Evolutionary conservation across 1,140 invertebrate genomes (phyloP).

Genomic region (Adelges cooleyi): DNA sequence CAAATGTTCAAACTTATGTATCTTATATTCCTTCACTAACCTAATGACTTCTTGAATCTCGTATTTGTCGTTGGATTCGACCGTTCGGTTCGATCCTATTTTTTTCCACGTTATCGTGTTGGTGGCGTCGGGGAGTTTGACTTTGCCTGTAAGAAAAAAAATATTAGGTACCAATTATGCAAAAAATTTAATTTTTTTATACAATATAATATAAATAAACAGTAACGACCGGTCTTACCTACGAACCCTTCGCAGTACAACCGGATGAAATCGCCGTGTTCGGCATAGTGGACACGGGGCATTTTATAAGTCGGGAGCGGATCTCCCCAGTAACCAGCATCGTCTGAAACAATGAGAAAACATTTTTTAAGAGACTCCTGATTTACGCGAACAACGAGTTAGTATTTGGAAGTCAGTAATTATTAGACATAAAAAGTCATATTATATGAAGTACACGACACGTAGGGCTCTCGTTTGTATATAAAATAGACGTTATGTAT

Average conservation of each 20-base stretch:
- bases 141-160: slow-evolving; percentile 39
- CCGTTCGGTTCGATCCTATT: slow-evolving; percentile 42
- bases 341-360: slow-evolving; percentile 31
- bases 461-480: no score
- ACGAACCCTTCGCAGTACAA: slow-evolving; percentile 65
- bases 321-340: slow-evolving; percentile 39
- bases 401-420: no score
- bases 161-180: not conserved
- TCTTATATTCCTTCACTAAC: not conserved
- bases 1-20: no score
- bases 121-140: slow-evolving; percentile 56
- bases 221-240: slow-evolving; percentile 40
- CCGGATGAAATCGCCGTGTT: slow-evolving; percentile 46
- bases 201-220: not conserved
- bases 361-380: no score
- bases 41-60: not conserved
- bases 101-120: slow-evolving; percentile 54
- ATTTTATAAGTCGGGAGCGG: slow-evolving; percentile 41
- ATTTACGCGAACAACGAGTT: no score
- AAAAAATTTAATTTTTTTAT: not conserved
- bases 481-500: no score
- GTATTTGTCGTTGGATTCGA: slow-evolving; percentile 2
- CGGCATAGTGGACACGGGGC: slow-evolving; percentile 40
- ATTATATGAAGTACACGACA: no score
- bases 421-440: no score